phyloP scores from a whole-genome alignment of 2,797 vertebrate species.

The Sorex maritimensis region DNA sequence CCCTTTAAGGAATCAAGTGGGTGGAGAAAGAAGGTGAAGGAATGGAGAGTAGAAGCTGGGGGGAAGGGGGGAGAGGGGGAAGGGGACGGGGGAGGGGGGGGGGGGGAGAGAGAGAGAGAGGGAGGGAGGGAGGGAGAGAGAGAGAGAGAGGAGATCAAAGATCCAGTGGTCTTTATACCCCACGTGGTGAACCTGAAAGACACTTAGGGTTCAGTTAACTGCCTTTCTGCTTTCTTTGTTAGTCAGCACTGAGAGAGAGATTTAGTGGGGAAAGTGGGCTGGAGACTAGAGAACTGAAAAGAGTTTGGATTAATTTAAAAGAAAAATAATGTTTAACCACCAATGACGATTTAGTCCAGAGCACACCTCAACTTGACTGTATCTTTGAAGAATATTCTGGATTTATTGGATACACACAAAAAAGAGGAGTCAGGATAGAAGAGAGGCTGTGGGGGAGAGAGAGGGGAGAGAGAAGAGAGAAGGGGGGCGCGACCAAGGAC shows the following conservation, averaged over 20 bases:
- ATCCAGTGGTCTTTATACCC: background rate
- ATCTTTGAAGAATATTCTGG: background rate
- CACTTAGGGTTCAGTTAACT: background rate
- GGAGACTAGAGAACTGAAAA: conserved; percentile 2
- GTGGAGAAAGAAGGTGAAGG: too few species aligned
- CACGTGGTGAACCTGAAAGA: background rate
- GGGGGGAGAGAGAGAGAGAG: rapidly evolving
- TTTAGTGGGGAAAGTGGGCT: too few species aligned
- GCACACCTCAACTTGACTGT: background rate
- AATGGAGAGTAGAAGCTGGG: too few species aligned
- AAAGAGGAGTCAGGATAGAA: background rate
- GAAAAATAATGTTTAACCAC: background rate
- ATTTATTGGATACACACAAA: background rate
- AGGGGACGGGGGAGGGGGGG: background rate
- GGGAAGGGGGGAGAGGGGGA: too few species aligned
- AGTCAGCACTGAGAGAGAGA: background rate
- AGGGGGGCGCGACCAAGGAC: background rate
- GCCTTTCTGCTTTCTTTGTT: background rate
- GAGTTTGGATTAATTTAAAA: background rate
- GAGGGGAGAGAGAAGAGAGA: too few species aligned
- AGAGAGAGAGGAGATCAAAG: background rate
- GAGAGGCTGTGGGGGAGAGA: background rate
- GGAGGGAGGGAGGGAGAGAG: rapidly evolving
- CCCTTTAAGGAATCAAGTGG: too few species aligned
- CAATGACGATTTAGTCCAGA: background rate